These are phyloP conservation scores for Atractosteus spatula DNA, from an alignment of 2,113 vertebrate species.

Conservation along the genomic window DNA sequence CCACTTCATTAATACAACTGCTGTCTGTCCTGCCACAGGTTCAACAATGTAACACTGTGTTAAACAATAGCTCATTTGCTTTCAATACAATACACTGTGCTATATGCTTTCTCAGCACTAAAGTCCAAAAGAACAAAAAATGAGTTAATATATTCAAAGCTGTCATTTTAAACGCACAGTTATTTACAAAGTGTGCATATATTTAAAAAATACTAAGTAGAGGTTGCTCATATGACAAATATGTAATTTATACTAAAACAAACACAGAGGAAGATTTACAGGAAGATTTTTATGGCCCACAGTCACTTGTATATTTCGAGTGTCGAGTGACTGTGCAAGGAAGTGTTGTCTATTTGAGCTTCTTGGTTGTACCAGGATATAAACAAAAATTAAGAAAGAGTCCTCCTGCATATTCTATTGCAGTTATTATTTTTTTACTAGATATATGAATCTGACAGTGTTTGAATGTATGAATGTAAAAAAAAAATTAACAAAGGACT, in stretches of 20 bases:
- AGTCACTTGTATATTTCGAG: slow-evolving; percentile 21
- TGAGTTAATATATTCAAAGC: no score
- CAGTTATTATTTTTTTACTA: slow-evolving; percentile 40
- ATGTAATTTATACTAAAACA: slow-evolving; percentile 28
- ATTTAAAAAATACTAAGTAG: no score
- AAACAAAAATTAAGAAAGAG: slow-evolving; percentile 28
- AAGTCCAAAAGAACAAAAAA: no score
- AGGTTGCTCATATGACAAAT: neutral
- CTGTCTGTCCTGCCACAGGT: no score
- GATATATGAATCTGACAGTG: neutral
- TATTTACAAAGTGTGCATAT: no score
- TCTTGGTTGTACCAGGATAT: slow-evolving; percentile 22
- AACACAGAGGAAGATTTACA: slow-evolving; percentile 26
- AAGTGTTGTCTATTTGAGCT: slow-evolving; percentile 37
- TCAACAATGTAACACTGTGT: no score
- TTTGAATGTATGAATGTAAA: neutral
- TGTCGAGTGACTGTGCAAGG: slow-evolving; percentile 36
- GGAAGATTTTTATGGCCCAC: neutral
- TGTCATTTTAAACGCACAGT: no score
- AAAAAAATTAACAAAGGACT: neutral
- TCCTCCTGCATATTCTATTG: slow-evolving; percentile 30
- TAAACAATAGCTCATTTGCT: no score
- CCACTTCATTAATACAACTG: no score
- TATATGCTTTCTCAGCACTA: no score
- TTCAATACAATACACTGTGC: no score